Percentiles rank a stretch among this genome's conserved stretches.
Conservation (phyloP, 2,888 invertebrate species). For the Torymus auratus region DNA sequence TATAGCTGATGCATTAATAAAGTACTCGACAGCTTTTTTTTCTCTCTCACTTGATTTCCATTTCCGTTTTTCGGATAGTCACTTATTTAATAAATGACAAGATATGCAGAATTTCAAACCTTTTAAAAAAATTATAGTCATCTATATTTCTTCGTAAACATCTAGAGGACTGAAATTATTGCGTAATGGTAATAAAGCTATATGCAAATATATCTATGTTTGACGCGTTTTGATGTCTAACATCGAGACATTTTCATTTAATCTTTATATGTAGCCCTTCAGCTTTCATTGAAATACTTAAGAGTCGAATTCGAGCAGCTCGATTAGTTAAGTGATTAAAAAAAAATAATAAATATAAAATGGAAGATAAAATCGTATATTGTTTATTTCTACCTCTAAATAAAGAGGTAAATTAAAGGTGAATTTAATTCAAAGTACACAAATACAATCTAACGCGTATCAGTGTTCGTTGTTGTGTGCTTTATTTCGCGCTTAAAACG, state of each 20-base stretch:
- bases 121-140: constrained; percentile 52
- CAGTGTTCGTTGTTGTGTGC: constrained; percentile 43
- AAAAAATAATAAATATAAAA: neutral
- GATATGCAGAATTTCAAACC: constrained; percentile 57
- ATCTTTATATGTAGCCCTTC: constrained; percentile 29
- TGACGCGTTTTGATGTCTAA: constrained; percentile 33
- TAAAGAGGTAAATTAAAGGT: constrained; percentile 23
- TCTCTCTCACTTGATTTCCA: constrained; percentile 16
- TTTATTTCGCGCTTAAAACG: constrained; percentile 21
- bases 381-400: constrained; percentile 15
- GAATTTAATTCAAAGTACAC: constrained; percentile 1
- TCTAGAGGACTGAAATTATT: constrained; percentile 54
- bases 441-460: constrained; percentile 38
- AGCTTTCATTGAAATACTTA: neutral
- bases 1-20: constrained; percentile 64
- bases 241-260: constrained; percentile 17
- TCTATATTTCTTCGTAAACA: constrained; percentile 38
- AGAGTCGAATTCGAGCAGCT: constrained; percentile 3
- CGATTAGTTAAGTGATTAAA: neutral
- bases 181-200: constrained; percentile 55
- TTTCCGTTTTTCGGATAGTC: constrained; percentile 46
- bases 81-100: constrained; percentile 48
- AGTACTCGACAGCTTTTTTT: constrained; percentile 56
- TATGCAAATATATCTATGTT: constrained; percentile 47
- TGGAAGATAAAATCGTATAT: neutral